These are phyloP conservation scores for Odocoileus virginianus DNA, from an alignment of 2,113 vertebrate species.

Conservation along the genomic window DNA sequence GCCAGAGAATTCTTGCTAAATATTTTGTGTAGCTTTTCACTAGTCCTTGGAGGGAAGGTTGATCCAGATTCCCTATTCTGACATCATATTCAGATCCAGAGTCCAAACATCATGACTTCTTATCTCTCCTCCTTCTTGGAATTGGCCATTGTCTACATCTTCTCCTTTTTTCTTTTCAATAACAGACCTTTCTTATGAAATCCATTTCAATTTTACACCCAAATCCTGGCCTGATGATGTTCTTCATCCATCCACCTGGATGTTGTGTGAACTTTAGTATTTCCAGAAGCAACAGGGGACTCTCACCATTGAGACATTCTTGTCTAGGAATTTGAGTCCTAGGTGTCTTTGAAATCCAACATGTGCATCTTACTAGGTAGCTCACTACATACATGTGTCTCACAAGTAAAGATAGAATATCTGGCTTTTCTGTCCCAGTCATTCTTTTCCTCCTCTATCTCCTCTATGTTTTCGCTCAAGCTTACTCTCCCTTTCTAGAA, in stretches of 20 bases:
- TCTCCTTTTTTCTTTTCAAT: not conserved
- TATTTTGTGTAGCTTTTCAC: not conserved
- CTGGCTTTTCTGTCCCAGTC: not conserved
- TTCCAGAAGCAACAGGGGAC: not conserved
- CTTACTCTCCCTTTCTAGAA: not conserved
- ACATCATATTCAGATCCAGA: not conserved
- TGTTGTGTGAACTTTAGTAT: not conserved
- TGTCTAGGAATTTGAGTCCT: not conserved
- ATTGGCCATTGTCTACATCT: not conserved
- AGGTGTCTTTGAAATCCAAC: not conserved
- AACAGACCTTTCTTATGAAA: not conserved
- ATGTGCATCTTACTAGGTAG: rapidly evolving
- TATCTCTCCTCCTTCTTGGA: not conserved
- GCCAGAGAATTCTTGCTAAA: too few relatives aligned
- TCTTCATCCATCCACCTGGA: not conserved
- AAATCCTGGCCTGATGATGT: not conserved
- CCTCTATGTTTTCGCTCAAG: not conserved
- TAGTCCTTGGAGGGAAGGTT: not conserved
- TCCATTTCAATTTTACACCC: not conserved
- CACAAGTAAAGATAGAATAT: not conserved
- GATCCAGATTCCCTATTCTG: not conserved
- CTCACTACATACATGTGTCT: not conserved
- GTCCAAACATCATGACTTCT: not conserved
- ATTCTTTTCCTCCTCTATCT: not conserved
- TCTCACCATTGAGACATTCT: not conserved